Conservation (phyloP, 1,140 invertebrate species). For the Lordiphosa clarofinis region DNA sequence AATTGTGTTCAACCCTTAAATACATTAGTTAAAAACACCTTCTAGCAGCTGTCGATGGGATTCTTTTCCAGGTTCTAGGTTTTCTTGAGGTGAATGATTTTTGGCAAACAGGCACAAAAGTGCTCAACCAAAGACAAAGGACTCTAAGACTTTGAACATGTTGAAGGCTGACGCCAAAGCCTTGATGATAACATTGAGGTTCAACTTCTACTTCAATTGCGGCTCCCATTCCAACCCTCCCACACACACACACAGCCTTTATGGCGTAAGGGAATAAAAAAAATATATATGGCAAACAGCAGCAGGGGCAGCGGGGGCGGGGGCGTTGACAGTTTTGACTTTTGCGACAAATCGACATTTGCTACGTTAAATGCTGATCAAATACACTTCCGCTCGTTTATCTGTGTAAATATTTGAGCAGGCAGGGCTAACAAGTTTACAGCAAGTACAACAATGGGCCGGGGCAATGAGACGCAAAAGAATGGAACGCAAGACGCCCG, state of each 20-base stretch:
- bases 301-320: neutral
- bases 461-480: slow-evolving; percentile 16
- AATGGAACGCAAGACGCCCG: slow-evolving; percentile 9
- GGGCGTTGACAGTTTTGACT: slow-evolving; percentile 3
- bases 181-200: slow-evolving; percentile 38
- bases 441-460: slow-evolving; percentile 28
- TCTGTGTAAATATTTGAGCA: slow-evolving; percentile 71
- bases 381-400: slow-evolving; percentile 73
- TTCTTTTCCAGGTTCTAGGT: no score
- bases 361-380: slow-evolving; percentile 70
- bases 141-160: slow-evolving; percentile 26
- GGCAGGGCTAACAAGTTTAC: slow-evolving; percentile 58
- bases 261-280: neutral
- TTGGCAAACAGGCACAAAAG: slow-evolving; percentile 8
- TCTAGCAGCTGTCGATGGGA: neutral
- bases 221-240: no score
- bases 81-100: slow-evolving; percentile 15
- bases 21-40: no score
- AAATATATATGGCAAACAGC: slow-evolving; percentile 6
- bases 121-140: slow-evolving; percentile 33
- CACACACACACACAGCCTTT: no score
- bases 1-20: no score
- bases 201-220: slow-evolving; percentile 4
- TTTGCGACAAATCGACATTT: slow-evolving; percentile 63
- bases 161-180: slow-evolving; percentile 29